Percentiles rank a stretch among this genome's conserved stretches.
Conservation (phyloP, 2,888 invertebrate species). For the Leucophenga montana region DNA sequence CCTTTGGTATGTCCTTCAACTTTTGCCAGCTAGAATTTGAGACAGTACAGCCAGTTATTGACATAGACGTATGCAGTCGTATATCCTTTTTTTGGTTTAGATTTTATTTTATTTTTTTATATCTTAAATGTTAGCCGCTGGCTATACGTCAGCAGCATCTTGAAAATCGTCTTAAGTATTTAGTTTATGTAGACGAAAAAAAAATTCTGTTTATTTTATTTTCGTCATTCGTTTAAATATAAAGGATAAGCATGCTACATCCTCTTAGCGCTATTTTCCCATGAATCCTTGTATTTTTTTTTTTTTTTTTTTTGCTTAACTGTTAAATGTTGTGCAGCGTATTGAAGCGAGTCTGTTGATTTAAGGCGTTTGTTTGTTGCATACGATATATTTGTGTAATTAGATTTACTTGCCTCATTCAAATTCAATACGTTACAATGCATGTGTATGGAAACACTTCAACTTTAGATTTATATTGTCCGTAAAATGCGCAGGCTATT, state of each 20-base stretch:
- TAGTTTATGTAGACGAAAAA: conserved; percentile 60
- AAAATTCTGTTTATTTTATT: conserved; percentile 39
- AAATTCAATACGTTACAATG: too few relatives aligned
- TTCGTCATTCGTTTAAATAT: conserved; percentile 24
- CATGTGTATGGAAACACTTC: too few relatives aligned
- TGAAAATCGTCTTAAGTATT: conserved; percentile 66
- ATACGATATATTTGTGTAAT: too few relatives aligned
- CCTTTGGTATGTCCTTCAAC: conserved; percentile 22
- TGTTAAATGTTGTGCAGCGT: conserved; percentile 1
- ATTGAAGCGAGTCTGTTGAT: conserved; percentile 39
- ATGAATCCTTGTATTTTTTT: conserved; percentile 43
- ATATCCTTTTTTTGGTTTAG: conserved; percentile 4
- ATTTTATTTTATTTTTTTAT: conserved; percentile 1
- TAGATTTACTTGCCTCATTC: too few relatives aligned
- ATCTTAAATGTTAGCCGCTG: conserved; percentile 28
- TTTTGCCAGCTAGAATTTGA: not conserved
- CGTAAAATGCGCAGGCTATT: too few relatives aligned
- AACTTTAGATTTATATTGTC: too few relatives aligned
- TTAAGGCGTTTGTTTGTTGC: conserved; percentile 54
- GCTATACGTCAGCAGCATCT: conserved; percentile 24
- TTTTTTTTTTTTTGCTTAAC: not conserved
- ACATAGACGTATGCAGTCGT: conserved; percentile 20
- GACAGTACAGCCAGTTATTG: not conserved
- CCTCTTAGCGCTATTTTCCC: conserved; percentile 58
- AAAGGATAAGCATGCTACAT: conserved; percentile 63